phyloP scores from a whole-genome alignment of 2,113 vertebrate species.

The Cyanoliseus patagonus region DNA sequence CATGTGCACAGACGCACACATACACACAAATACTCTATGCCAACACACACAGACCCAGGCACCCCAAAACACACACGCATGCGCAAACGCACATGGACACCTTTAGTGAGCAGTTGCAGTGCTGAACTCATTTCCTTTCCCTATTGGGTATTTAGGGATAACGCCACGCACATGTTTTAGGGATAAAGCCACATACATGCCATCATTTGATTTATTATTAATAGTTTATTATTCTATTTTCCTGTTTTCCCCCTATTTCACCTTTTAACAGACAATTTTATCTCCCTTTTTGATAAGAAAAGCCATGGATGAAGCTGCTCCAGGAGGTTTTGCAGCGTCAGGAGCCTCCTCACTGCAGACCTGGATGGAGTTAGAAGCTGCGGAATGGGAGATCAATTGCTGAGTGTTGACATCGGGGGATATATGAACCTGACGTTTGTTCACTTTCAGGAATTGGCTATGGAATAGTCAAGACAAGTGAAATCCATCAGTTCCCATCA shows the following conservation, averaged over 20 bases:
- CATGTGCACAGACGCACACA: not conserved
- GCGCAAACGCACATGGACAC: not conserved
- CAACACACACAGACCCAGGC: not conserved
- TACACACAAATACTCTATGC: not conserved
- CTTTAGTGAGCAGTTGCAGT: not conserved
- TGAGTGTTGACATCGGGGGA: not conserved
- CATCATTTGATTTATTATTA: not conserved
- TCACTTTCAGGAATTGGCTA: not conserved
- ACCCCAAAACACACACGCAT: not conserved
- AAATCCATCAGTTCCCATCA: constrained; percentile 35
- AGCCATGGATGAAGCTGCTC: not conserved
- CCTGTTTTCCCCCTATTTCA: not conserved
- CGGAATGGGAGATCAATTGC: not conserved
- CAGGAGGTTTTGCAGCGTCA: not conserved
- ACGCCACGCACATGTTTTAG: not conserved
- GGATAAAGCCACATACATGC: not conserved
- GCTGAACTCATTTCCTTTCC: not conserved
- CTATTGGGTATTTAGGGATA: not conserved
- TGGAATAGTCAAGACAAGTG: not conserved
- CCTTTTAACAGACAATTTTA: not conserved
- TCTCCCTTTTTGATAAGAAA: not conserved
- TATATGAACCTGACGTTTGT: not conserved
- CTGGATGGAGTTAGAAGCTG: not conserved
- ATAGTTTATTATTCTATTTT: not conserved
- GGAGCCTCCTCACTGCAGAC: not conserved